phyloP scores from a whole-genome alignment of 2,888 invertebrate species.

The Melinaea menophilus region DNA sequence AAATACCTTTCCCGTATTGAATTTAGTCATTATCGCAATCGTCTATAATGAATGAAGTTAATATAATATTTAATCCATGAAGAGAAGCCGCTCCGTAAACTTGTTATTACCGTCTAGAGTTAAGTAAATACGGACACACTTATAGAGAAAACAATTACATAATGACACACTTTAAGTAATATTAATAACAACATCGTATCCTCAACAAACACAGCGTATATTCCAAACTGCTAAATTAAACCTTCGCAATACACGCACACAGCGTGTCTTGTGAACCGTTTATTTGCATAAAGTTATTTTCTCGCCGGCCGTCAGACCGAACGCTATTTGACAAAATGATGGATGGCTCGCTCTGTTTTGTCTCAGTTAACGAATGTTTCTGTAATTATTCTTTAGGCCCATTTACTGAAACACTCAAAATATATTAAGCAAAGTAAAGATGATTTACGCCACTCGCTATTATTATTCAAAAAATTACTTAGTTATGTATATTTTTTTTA shows the following conservation, averaged over 20 bases:
- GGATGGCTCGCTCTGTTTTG: conserved; percentile 37
- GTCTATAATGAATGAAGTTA: no score
- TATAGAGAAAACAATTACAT: no score
- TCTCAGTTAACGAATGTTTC: conserved; percentile 26
- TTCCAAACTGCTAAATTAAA: conserved; percentile 3
- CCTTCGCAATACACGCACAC: conserved; percentile 12
- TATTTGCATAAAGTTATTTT: conserved; percentile 38
- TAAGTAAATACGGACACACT: no score
- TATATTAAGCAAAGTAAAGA: conserved; percentile 16
- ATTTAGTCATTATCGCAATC: no score
- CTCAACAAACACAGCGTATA: neutral
- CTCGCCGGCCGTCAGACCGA: conserved; percentile 19
- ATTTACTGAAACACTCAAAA: conserved; percentile 16
- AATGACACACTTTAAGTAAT: no score
- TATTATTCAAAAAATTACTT: no score
- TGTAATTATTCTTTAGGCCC: conserved; percentile 22
- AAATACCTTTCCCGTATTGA: no score
- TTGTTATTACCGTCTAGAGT: no score
- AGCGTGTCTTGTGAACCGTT: conserved; percentile 16
- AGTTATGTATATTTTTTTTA: no score
- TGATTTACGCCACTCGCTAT: conserved; percentile 9
- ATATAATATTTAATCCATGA: no score
- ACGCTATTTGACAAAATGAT: conserved; percentile 42
- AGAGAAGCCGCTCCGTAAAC: no score
- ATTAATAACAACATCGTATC: no score